Percentiles rank a stretch among this genome's conserved stretches.
phyloP scores from a whole-genome alignment of 2,888 invertebrate species.

The Syrista parreyssii region DNA sequence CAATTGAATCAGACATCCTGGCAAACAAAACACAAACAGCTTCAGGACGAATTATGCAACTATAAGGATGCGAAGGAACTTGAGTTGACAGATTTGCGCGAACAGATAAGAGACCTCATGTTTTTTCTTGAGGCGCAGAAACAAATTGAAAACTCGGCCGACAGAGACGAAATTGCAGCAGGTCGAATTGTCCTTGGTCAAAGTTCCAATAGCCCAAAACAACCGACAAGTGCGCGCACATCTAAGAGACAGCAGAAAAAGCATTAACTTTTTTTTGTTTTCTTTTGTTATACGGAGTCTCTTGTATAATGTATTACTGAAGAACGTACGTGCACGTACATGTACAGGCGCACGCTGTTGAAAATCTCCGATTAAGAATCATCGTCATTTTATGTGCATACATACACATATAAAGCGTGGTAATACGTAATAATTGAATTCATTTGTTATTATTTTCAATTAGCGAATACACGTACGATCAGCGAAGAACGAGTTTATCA shows the following conservation, averaged over 20 bases:
- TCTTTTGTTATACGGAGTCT: no score
- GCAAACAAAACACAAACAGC: constrained; percentile 70
- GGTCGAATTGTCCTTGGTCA: constrained; percentile 73
- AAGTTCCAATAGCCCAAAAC: constrained; percentile 40
- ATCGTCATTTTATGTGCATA: neutral
- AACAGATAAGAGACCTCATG: constrained; percentile 96
- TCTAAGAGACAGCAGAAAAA: constrained; percentile 15
- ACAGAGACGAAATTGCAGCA: constrained; percentile 71
- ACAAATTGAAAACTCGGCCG: constrained; percentile 70
- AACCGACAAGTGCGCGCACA: neutral
- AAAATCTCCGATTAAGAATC: neutral
- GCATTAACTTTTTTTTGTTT: constrained; percentile 6
- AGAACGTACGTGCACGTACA: neutral
- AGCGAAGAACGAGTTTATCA: no score
- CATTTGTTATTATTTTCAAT: no score
- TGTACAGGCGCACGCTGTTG: neutral
- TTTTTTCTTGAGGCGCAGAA: constrained; percentile 93
- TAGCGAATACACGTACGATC: no score
- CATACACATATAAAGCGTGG: no score
- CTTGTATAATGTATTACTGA: neutral
- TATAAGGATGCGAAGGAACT: constrained; percentile 67
- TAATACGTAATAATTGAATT: no score
- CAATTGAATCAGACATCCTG: constrained; percentile 80
- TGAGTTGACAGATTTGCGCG: constrained; percentile 86
- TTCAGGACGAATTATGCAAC: constrained; percentile 55